Evolutionary conservation across 2,113 vertebrate genomes (phyloP).

Genomic region (Catharus fuscescens): DNA sequence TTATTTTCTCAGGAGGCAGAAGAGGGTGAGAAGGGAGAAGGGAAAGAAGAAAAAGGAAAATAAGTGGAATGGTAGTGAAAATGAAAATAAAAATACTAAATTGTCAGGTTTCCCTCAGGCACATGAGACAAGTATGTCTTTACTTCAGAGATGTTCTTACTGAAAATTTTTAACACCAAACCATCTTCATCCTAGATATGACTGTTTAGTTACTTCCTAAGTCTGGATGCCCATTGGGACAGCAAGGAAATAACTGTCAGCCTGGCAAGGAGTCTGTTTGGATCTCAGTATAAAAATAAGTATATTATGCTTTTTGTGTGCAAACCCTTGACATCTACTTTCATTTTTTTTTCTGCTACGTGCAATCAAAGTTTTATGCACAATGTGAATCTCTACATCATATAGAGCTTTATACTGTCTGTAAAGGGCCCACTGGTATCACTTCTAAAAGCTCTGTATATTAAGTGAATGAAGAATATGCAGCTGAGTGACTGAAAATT

Average conservation of each 20-base stretch:
- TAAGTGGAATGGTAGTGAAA: background rate
- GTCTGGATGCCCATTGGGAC: background rate
- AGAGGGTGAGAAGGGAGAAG: background rate
- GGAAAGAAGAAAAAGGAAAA: background rate
- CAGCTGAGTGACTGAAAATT: background rate
- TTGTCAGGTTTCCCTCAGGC: background rate
- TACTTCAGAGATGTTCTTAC: background rate
- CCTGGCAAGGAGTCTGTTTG: background rate
- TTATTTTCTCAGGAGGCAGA: background rate
- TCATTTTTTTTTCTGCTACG: accelerated
- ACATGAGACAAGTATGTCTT: background rate
- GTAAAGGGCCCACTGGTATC: background rate
- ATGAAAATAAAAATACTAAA: background rate
- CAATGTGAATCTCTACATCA: background rate
- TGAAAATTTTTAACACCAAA: background rate
- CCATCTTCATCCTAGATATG: background rate
- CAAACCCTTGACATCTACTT: background rate
- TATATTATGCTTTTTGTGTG: background rate
- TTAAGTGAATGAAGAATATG: background rate
- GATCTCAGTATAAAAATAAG: background rate
- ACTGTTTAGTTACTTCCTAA: background rate
- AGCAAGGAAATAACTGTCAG: background rate
- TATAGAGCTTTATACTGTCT: background rate
- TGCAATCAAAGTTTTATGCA: background rate
- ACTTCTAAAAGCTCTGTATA: background rate